Evolutionary conservation across 2,797 vertebrate genomes (phyloP), one percentile per base, ranked within the genome.

Genomic region (Poecilia gillii): DNA sequence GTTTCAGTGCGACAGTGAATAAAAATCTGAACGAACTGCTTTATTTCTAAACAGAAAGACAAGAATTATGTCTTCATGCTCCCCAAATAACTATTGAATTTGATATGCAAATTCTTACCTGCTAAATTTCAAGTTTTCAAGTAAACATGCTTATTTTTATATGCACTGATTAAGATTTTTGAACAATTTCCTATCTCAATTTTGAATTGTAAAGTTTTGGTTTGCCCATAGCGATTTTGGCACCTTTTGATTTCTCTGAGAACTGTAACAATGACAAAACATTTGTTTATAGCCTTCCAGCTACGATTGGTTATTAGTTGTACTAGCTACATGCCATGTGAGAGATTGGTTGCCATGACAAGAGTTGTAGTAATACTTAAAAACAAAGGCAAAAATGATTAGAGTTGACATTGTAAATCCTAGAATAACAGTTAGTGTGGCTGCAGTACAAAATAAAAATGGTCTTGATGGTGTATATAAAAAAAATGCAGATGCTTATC

Each of bases 1-100:
- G 88, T 89, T 86, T 86, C 82, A 83, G 62, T 9, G 23, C 41
- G 6, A 12, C 36, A 0, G 25, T 43, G 66, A 70, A 11, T 45
- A n/a, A 71, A 45, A n/a, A 5, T 41, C 66, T 43, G 64, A 68
- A 12, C 3, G 3, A 41, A 70, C 39, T 43, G 39, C 20, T 43
- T 70, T 6, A n/a, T 25, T 68, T 70, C 4, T 9, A n/a, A 25
- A 6, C 12, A 43, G 20, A 13, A 41, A 68, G 39, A 5, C 9
- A 2, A 8, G 11, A 25, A 43, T 70, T 41, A 70, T 25, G 20
- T 70, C 66, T 23, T 25, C 25, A 70, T 70, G 1, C 39, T 68
- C 4, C 9, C 11, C 41, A n/a, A 70, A 43, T 64, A 36, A 20
- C 31, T 36, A 33, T 64, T 64, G 2, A 36, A 14, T 62, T 62